A percentile compares a stretch with the other conserved stretches of the same genome.
Conservation (phyloP, 2,888 invertebrate genomes). For the Carpatolechia fugitivella region DNA sequence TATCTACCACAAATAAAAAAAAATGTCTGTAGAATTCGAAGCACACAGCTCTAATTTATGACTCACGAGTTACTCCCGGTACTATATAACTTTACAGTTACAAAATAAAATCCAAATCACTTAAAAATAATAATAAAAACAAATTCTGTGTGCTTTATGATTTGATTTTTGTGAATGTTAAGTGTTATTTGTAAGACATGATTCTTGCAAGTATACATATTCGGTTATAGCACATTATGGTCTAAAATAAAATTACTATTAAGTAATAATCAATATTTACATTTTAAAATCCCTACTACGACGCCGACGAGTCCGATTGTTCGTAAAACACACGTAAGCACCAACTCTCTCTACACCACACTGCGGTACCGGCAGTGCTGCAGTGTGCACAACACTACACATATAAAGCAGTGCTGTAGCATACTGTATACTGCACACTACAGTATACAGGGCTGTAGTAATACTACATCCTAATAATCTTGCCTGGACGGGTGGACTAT, state of each 20-base stretch:
- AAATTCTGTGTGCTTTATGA: conserved; percentile 42
- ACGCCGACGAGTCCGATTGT: conserved; percentile 35
- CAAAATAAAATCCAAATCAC: conserved; percentile 57
- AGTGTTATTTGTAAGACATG: conserved; percentile 29
- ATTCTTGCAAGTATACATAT: conserved; percentile 43
- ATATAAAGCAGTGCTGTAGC: no score
- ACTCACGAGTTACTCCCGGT: conserved; percentile 42
- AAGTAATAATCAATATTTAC: conserved; percentile 76
- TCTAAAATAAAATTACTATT: conserved; percentile 75
- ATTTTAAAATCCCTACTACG: conserved; percentile 44
- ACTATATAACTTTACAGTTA: conserved; percentile 26
- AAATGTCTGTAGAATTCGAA: conserved; percentile 34
- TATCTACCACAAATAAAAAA: conserved; percentile 47
- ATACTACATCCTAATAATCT: no score
- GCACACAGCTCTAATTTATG: conserved; percentile 42
- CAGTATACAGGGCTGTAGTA: not conserved
- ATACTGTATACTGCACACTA: no score
- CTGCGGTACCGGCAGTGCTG: not conserved
- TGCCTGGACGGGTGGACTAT: not conserved
- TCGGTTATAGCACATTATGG: conserved; percentile 72
- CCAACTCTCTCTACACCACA: conserved; percentile 21
- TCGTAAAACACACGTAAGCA: conserved; percentile 33
- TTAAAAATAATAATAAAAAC: conserved; percentile 48
- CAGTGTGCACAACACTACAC: no score
- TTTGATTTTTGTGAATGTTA: conserved; percentile 33